These are phyloP conservation scores for Stylophora pistillata DNA, from an alignment of 64 coral and sea anemone species.

Conservation along the genomic window DNA sequence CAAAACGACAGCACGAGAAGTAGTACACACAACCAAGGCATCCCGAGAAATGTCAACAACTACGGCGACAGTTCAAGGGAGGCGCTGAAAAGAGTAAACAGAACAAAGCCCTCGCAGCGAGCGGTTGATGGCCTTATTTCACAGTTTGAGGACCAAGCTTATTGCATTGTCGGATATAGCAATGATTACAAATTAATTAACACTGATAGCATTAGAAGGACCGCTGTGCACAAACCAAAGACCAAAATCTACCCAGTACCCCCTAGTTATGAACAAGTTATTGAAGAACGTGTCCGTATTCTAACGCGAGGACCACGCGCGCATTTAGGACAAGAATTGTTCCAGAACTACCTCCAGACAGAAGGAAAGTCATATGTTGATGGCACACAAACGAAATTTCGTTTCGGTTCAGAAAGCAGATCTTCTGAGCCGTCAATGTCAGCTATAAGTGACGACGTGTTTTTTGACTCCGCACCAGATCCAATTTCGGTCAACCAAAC, in stretches of 20 bases:
- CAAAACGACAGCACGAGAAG: neutral
- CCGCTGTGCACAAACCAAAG: neutral
- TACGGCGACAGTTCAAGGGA: neutral
- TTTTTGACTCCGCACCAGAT: constrained; percentile 2
- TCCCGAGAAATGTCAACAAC: neutral
- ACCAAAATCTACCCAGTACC: neutral
- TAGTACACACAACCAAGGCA: neutral
- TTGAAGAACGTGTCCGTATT: neutral
- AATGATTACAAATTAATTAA: constrained; percentile 34
- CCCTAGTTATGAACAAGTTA: neutral
- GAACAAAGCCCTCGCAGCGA: neutral
- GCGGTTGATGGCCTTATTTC: constrained; percentile 10
- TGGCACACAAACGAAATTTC: neutral
- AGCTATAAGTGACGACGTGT: neutral
- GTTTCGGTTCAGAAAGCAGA: constrained; percentile 1
- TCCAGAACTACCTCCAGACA: neutral
- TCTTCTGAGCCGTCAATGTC: neutral
- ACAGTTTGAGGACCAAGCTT: constrained; percentile 15
- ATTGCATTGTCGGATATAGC: constrained; percentile 22
- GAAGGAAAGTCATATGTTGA: neutral
- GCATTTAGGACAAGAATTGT: neutral
- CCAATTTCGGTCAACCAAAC: constrained; percentile 7
- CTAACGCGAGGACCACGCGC: neutral
- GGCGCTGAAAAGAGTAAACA: neutral
- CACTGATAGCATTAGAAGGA: neutral